These are phyloP conservation scores for Stenurella melanura DNA, from an alignment of 2,888 invertebrate genomes.

Conservation along the genomic window DNA sequence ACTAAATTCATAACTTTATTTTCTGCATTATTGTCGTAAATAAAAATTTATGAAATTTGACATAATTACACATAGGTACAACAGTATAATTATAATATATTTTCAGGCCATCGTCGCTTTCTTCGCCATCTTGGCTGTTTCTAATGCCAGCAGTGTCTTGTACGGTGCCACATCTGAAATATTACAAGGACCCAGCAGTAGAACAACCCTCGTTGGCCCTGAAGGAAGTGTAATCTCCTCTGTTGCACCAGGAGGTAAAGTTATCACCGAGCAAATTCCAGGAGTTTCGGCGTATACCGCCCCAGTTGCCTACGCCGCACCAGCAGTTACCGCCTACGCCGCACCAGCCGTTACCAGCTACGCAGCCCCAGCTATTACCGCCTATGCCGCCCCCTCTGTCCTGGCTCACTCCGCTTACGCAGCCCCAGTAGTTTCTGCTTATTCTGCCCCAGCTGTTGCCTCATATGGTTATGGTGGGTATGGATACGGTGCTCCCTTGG, in stretches of 20 bases:
- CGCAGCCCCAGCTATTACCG: slow-evolving; percentile 45
- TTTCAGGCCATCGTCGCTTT: slow-evolving; percentile 58
- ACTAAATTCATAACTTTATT: no score
- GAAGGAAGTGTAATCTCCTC: slow-evolving; percentile 64
- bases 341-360: slow-evolving; percentile 47
- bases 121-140: slow-evolving; percentile 61
- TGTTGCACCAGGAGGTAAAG: slow-evolving; percentile 62
- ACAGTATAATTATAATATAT: no score
- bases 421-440: background rate
- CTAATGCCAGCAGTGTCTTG: slow-evolving; percentile 48
- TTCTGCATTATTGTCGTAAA: no score
- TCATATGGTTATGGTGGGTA: background rate
- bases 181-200: slow-evolving; percentile 64
- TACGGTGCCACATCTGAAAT: slow-evolving; percentile 52
- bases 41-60: no score
- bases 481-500: background rate
- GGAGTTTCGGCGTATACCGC: slow-evolving; percentile 51
- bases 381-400: slow-evolving; percentile 51
- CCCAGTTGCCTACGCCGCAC: slow-evolving; percentile 18
- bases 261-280: slow-evolving; percentile 58
- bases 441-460: background rate
- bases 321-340: slow-evolving; percentile 18
- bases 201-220: slow-evolving; percentile 61
- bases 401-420: slow-evolving; percentile 38
- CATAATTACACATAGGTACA: background rate